These are phyloP conservation scores for Bombylius discolor DNA, from an alignment of 2,888 invertebrate species.

Conservation along the genomic window DNA sequence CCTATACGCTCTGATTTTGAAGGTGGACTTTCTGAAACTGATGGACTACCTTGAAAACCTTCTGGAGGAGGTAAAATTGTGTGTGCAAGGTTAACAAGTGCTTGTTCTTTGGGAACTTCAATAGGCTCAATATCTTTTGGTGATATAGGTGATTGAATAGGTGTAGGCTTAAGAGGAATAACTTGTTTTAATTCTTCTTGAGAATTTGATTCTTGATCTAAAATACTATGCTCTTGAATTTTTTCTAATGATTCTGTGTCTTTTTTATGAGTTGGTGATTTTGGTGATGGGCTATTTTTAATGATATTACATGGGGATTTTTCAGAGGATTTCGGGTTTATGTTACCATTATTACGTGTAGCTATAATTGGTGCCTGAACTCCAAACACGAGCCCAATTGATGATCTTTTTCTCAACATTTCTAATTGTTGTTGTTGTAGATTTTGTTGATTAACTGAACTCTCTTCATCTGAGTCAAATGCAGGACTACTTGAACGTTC, in stretches of 20 bases:
- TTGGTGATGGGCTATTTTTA: constrained; percentile 25
- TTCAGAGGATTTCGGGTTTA: constrained; percentile 15
- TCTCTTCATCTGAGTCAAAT: constrained; percentile 91
- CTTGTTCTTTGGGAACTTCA: constrained; percentile 28
- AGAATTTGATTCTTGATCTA: constrained; percentile 7
- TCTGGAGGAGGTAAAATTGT: constrained; percentile 62
- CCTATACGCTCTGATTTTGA: constrained; percentile 44
- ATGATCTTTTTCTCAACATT: constrained; percentile 32
- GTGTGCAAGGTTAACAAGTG: constrained; percentile 42
- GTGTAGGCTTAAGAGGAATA: constrained; percentile 20
- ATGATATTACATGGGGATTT: background rate
- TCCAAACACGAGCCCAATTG: constrained; percentile 35
- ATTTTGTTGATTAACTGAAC: constrained; percentile 43
- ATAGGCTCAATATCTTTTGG: constrained; percentile 29
- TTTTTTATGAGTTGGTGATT: constrained; percentile 21
- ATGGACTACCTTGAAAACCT: constrained; percentile 57
- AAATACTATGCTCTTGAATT: constrained; percentile 11
- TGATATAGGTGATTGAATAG: constrained; percentile 16
- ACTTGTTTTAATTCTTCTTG: constrained; percentile 16
- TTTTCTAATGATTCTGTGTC: constrained; percentile 1
- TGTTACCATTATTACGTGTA: constrained; percentile 25
- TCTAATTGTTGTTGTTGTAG: constrained; percentile 25
- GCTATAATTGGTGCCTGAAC: constrained; percentile 34
- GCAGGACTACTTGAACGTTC: constrained; percentile 85
- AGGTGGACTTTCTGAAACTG: constrained; percentile 46